phyloP scores from a whole-genome alignment of 2,888 invertebrate species.

The Dynastes maya region DNA sequence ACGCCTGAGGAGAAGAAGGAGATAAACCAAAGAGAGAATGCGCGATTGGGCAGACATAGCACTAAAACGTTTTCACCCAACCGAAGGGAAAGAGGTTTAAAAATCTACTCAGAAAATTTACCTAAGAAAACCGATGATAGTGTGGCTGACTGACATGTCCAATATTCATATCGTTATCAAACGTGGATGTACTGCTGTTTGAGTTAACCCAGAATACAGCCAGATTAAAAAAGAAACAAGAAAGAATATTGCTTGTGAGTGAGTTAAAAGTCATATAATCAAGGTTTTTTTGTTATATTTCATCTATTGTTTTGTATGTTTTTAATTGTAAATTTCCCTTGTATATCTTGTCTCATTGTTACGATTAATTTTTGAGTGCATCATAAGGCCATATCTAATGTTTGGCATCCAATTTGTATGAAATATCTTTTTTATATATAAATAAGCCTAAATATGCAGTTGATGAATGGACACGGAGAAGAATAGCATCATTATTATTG shows the following conservation, averaged over 20 bases:
- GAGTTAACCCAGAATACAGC: slow-evolving; percentile 58
- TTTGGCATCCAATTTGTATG: slow-evolving; percentile 47
- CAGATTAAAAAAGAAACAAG: not conserved
- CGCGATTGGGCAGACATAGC: slow-evolving; percentile 70
- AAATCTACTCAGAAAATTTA: slow-evolving; percentile 79
- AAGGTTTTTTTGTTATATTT: slow-evolving; percentile 51
- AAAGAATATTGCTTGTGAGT: slow-evolving; percentile 38
- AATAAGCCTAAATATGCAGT: slow-evolving; percentile 43
- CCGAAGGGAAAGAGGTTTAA: slow-evolving; percentile 80
- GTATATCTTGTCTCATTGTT: slow-evolving; percentile 52
- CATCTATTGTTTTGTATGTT: slow-evolving; percentile 50
- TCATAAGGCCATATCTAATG: slow-evolving; percentile 33
- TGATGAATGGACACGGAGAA: slow-evolving; percentile 21
- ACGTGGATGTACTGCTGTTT: slow-evolving; percentile 65
- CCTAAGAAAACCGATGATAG: slow-evolving; percentile 67
- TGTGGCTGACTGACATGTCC: slow-evolving; percentile 68
- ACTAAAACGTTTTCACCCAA: slow-evolving; percentile 73
- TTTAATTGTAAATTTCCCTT: slow-evolving; percentile 51
- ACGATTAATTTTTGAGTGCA: slow-evolving; percentile 44
- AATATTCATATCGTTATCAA: slow-evolving; percentile 60
- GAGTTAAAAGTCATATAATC: slow-evolving; percentile 47
- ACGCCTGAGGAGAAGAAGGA: slow-evolving; percentile 77
- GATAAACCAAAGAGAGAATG: slow-evolving; percentile 75
- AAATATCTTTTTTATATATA: slow-evolving; percentile 46
- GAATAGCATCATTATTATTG: slow-evolving; percentile 15